Base-by-base conservation (phyloP, 2,797 vertebrate species). In the Channa striata region DNA sequence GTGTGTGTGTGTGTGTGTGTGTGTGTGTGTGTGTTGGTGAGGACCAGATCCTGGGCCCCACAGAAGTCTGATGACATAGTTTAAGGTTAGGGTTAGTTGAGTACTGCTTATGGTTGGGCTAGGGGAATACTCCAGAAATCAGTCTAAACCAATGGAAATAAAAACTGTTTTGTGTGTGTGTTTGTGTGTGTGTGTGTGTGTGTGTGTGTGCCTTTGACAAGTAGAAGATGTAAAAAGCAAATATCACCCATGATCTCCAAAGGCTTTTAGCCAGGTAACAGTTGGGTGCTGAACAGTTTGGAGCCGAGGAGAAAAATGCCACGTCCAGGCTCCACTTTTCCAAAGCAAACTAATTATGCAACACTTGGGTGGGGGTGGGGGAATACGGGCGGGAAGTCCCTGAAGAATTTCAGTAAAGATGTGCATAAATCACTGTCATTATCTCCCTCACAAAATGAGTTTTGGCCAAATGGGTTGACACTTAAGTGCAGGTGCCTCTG, bases 191-290 rank as follows among this genome's bases (percentile, higher is more conserved):
- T 56, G 12, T 33, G 8, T 42, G 58, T 44, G 25, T 40, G 12
- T 56, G 16, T 72, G 9, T 62, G 34, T 34, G 17, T 40, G 57
- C 11, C 44, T 47, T n/a, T 62, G 67, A 69, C 69, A 77, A 75
- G 52, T 70, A 57, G 49, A 17, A 61, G 25, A 37, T 46, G 42
- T 25, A 36, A 30, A 71, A 46, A 59, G 62, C 47, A 80, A 93
- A 93, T 85, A 87, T 93, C 81, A 78, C 92, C 88, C 21, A 1
- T 80, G 59, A 23, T 78, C 74, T 91, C 74, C 74, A 88, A 86
- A 90, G 83, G 52, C 61, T 65, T 59, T 4, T 30, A 21, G 13
- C 75, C 71, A 77, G 69, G 54, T 92, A 76, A 68, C 89, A 75
- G 73, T 46, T 36, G 37, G 68, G 77, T 53, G 88, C 73, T 49